Percentiles rank a stretch among this genome's conserved stretches.
Conservation (phyloP, 2,113 vertebrate species). For the Paratilapia polleni region DNA sequence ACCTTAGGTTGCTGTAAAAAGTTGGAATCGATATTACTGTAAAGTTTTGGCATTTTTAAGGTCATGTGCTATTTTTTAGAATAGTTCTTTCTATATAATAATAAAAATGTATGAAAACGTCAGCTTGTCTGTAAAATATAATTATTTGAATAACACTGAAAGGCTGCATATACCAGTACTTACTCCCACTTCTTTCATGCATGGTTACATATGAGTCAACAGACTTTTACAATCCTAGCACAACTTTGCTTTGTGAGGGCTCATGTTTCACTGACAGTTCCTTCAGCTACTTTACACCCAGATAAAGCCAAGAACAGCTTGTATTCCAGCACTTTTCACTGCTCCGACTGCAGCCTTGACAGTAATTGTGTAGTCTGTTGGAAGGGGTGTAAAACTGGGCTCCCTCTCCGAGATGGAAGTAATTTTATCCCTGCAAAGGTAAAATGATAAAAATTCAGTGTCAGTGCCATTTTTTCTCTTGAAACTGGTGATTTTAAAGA, state of each 20-base stretch:
- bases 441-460: conserved; percentile 10
- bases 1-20: background rate
- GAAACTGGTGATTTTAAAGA: background rate
- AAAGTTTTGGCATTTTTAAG: background rate
- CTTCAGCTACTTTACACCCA: conserved; percentile 6
- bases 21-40: background rate
- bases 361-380: conserved; percentile 63
- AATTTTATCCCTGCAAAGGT: conserved; percentile 42
- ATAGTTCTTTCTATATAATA: background rate
- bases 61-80: background rate
- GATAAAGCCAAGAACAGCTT: conserved; percentile 9
- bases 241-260: conserved; percentile 10
- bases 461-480: background rate
- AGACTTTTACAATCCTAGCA: background rate
- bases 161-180: background rate
- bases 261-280: conserved; percentile 27
- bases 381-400: conserved; percentile 38
- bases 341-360: conserved; percentile 45
- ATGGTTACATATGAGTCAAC: background rate
- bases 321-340: conserved; percentile 24
- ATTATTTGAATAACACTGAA: background rate
- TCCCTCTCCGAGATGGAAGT: conserved; percentile 24
- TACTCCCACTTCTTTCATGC: background rate
- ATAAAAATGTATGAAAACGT: background rate
- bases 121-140: background rate